A percentile compares a stretch with the other conserved stretches of the same genome.
phyloP scores from a whole-genome alignment of 1,140 invertebrate genomes.

The Zaprionus vittiger region DNA sequence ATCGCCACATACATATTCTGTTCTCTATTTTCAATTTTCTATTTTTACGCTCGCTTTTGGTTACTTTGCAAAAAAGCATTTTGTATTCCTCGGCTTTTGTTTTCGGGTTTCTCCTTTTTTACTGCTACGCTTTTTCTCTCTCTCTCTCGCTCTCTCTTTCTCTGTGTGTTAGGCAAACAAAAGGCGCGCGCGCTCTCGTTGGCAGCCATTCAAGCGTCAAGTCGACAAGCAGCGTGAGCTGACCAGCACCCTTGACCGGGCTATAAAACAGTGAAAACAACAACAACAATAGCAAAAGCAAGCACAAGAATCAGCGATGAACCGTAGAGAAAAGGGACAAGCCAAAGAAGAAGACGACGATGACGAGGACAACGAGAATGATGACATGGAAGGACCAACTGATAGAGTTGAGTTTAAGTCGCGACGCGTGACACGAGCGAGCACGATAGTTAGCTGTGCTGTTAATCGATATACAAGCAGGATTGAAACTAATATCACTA shows the following conservation, averaged over 20 bases:
- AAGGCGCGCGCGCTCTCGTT: constrained; percentile 71
- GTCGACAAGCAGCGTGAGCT: constrained; percentile 59
- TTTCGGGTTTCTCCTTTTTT: constrained; percentile 17
- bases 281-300: constrained; percentile 16
- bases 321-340: constrained; percentile 6
- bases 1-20: constrained; percentile 69
- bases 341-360: constrained; percentile 33
- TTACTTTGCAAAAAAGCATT: constrained; percentile 80
- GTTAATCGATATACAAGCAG: not conserved
- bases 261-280: constrained; percentile 57
- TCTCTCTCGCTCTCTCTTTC: constrained; percentile 25
- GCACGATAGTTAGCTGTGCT: not conserved
- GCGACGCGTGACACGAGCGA: not conserved
- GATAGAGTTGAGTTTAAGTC: not conserved
- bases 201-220: constrained; percentile 81
- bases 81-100: constrained; percentile 42
- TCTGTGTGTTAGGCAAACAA: constrained; percentile 59
- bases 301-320: constrained; percentile 3
- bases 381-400: constrained; percentile 54
- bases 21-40: constrained; percentile 76
- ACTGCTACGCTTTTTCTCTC: constrained; percentile 19
- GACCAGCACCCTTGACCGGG: constrained; percentile 80
- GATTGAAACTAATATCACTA: not conserved
- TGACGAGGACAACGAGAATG: constrained; percentile 47
- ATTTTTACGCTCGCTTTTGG: constrained; percentile 73